These are phyloP conservation scores for Cygnus atratus DNA, from an alignment of 2,113 vertebrate genomes.

Conservation along the genomic window DNA sequence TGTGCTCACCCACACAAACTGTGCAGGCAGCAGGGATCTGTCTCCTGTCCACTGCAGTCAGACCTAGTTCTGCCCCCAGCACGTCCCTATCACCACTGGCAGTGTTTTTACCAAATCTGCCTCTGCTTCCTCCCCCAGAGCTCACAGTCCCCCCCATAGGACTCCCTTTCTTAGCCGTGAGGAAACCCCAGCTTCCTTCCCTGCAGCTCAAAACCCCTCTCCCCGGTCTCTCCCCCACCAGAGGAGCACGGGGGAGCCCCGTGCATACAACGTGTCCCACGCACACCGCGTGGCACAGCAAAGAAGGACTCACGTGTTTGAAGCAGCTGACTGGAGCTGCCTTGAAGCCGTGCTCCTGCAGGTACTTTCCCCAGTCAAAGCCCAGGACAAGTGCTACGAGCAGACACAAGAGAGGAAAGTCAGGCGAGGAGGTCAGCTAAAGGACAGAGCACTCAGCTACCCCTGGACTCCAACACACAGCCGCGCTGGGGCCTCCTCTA, in stretches of 20 bases:
- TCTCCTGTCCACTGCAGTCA: neutral
- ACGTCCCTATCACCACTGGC: neutral
- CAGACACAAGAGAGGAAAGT: neutral
- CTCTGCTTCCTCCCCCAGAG: neutral
- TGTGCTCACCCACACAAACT: neutral
- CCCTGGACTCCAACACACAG: neutral
- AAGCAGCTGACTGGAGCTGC: constrained; percentile 92
- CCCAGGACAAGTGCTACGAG: constrained; percentile 71
- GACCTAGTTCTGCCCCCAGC: neutral
- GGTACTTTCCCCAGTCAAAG: constrained; percentile 92
- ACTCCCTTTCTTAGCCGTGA: neutral
- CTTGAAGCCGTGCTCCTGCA: constrained; percentile 84
- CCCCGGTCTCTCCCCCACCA: neutral
- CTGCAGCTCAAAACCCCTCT: neutral
- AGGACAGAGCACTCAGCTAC: neutral
- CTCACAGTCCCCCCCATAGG: neutral
- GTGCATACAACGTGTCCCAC: rapidly evolving
- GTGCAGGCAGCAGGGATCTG: neutral
- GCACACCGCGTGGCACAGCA: neutral
- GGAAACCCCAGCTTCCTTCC: neutral
- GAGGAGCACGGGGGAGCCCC: neutral
- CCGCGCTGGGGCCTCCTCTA: neutral
- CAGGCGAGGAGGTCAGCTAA: neutral
- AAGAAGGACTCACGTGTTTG: constrained; percentile 86
- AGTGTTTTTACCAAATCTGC: neutral